A percentile compares a stretch with the other conserved stretches of the same genome.
Conservation (phyloP, 2,113 vertebrate genomes). For the Corythornis vintsioides region DNA sequence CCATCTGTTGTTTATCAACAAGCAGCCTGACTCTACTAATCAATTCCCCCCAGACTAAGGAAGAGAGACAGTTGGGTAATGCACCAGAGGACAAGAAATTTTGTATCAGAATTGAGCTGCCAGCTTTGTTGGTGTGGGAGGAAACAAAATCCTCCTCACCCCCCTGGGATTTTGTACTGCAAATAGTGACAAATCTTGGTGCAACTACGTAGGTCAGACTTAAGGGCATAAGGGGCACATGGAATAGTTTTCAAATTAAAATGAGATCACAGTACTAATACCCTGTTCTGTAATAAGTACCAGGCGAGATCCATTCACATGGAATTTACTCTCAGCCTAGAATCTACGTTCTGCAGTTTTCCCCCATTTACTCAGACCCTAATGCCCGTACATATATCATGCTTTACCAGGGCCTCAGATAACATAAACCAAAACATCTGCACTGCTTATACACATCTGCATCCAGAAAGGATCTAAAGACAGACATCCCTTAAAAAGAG, state of each 20-base stretch:
- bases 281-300: neutral
- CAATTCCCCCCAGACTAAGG: neutral
- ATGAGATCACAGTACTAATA: neutral
- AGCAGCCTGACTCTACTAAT: neutral
- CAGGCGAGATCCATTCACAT: neutral
- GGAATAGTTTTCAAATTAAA: neutral
- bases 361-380: neutral
- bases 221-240: accelerated
- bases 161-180: neutral
- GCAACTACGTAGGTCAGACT: neutral
- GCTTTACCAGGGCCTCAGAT: neutral
- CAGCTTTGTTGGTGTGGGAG: accelerated
- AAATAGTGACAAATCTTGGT: neutral
- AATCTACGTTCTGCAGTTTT: neutral
- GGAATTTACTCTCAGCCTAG: neutral
- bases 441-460: neutral
- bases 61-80: accelerated
- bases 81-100: neutral
- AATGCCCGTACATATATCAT: accelerated
- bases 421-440: neutral
- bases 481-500: accelerated
- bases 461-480: neutral
- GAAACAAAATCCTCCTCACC: neutral
- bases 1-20: neutral
- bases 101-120: neutral